Evolutionary conservation across 2,113 vertebrate species (phyloP), one percentile per base, ranked within the genome.

Genomic region (Ivindomyrus marchei): DNA sequence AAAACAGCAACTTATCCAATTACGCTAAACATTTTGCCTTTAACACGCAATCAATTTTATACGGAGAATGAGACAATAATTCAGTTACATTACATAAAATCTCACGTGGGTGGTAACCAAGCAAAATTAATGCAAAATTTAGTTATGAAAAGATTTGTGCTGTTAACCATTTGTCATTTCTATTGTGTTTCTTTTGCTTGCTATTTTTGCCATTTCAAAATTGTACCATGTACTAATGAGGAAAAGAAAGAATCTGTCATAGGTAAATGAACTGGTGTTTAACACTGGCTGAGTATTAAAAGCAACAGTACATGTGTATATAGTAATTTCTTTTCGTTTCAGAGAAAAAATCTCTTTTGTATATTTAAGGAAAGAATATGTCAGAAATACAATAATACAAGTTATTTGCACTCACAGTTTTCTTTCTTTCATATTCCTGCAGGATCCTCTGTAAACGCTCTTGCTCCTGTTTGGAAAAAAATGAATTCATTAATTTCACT

Each of bases 401-500:
- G 19, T 85, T 85, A 53, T 87, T 56, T 53, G 31, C 45, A 95
- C 98, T 98, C 92, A 99, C 98, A 0, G 97, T 97, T 95, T 97
- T 99, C 93, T 99, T 99, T 93, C 94, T 98, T 94, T 96, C 96
- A 93, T 98, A 99, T 0, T 99, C 97, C 93, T 98, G 97, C 74
- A 97, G 94, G 94, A 99, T 97, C 92, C 94, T 97, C 92, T 95
- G 95, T 91, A 99, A 97, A 89, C 98, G 97, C 77, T 98, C 97
- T 17, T 96, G 96, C 93, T 99, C 98, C 98, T 99, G 92, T 62
- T 91, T 27, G 8, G 31, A 15, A 74, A 74, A 74, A 74, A 74
- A 27, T 2, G 5, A 6, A 80, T 80, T 42, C 0, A 7, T 36
- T 80, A 10, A 70, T 52, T 52, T 52, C 50, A 17, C 15, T 52